phyloP scores from a whole-genome alignment of 2,888 invertebrate genomes.

The Andrena bicolor region DNA sequence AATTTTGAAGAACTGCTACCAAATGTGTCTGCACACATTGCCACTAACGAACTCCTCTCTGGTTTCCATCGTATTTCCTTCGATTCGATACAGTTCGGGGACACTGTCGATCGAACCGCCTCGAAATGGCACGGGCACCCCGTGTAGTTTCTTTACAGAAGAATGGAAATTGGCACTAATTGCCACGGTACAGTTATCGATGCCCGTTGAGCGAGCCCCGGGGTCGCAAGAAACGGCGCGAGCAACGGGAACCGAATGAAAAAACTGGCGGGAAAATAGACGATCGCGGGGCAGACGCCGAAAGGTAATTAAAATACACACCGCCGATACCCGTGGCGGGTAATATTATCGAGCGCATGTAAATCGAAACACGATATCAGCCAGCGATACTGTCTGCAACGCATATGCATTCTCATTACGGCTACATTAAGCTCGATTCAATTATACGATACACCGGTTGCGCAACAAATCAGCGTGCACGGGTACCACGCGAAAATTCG shows the following conservation, averaged over 20 bases:
- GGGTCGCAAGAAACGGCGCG: neutral
- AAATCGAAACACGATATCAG: slow-evolving; percentile 59
- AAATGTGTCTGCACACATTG: too few relatives aligned
- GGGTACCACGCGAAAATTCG: slow-evolving; percentile 21
- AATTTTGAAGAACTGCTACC: too few relatives aligned
- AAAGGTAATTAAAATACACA: slow-evolving; percentile 43
- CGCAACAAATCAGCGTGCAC: slow-evolving; percentile 25
- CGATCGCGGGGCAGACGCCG: slow-evolving; percentile 4
- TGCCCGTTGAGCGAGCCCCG: neutral
- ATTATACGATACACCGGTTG: slow-evolving; percentile 57
- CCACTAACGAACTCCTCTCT: too few relatives aligned
- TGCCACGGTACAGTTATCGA: slow-evolving; percentile 4
- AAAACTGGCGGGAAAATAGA: slow-evolving; percentile 5
- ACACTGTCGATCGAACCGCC: neutral
- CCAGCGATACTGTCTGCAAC: slow-evolving; percentile 50
- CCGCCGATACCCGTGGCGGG: slow-evolving; percentile 34
- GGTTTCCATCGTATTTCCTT: too few relatives aligned
- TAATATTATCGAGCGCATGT: slow-evolving; percentile 57
- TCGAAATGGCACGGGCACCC: neutral
- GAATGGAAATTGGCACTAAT: neutral
- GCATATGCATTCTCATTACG: slow-evolving; percentile 59
- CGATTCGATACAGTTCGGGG: too few relatives aligned
- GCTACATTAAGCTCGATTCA: slow-evolving; percentile 55
- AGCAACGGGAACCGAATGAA: neutral
- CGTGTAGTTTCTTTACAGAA: neutral